These are phyloP conservation scores for Entomyzon cyanotis DNA, from an alignment of 2,113 vertebrate genomes.

Conservation along the genomic window DNA sequence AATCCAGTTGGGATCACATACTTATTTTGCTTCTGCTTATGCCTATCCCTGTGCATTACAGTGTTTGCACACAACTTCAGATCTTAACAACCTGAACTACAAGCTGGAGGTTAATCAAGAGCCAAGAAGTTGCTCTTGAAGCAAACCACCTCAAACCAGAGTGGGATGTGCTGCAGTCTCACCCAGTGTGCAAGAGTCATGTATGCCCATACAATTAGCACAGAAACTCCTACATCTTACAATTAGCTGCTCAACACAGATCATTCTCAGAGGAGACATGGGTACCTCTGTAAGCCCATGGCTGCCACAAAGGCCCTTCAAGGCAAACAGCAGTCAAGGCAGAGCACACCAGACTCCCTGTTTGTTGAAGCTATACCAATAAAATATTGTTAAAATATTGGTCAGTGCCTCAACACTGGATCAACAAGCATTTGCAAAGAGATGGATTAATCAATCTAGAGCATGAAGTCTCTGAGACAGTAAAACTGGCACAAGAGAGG, in stretches of 20 bases:
- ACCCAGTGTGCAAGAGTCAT: background rate
- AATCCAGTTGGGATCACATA: background rate
- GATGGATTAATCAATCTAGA: background rate
- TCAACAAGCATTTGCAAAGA: background rate
- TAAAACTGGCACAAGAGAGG: background rate
- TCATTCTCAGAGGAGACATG: background rate
- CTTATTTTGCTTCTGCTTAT: background rate
- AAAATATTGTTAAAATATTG: background rate
- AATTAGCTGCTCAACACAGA: background rate
- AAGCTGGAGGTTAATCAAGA: background rate
- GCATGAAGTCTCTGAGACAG: background rate
- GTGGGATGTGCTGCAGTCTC: background rate
- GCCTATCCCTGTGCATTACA: background rate
- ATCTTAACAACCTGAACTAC: background rate
- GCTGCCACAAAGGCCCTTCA: background rate
- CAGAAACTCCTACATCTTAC: background rate
- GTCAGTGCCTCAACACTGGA: background rate
- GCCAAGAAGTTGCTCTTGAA: background rate
- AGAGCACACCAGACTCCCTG: background rate
- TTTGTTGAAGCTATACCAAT: background rate
- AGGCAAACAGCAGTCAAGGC: background rate
- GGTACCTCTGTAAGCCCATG: background rate
- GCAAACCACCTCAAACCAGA: background rate
- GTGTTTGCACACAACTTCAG: background rate
- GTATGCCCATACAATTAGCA: background rate